Conservation (phyloP, 1,140 invertebrate genomes). For the Heliconius hewitsoni region DNA sequence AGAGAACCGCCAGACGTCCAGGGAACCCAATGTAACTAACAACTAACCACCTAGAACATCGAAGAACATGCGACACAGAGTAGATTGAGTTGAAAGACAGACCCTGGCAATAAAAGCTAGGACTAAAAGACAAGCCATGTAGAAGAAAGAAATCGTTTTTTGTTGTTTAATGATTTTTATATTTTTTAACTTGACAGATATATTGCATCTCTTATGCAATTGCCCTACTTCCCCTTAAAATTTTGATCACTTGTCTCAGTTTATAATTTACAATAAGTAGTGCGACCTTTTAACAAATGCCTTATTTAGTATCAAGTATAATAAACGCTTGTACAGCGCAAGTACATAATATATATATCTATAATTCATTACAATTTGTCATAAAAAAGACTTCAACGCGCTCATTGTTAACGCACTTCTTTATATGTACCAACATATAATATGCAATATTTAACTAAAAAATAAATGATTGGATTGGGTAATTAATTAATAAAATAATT, state of each 20-base stretch:
- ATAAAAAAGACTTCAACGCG: slow-evolving; percentile 37
- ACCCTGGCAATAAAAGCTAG: too few species aligned
- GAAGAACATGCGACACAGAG: too few species aligned
- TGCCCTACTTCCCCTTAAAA: slow-evolving; percentile 22
- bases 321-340: slow-evolving; percentile 16
- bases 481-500: too few species aligned
- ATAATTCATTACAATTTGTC: slow-evolving; percentile 3
- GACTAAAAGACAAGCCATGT: too few species aligned
- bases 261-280: slow-evolving; percentile 42
- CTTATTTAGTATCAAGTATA: slow-evolving; percentile 42
- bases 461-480: not conserved
- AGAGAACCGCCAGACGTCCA: too few species aligned
- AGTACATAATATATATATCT: not conserved
- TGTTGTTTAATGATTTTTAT: slow-evolving; percentile 4
- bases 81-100: too few species aligned
- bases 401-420: not conserved
- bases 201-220: not conserved
- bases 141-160: too few species aligned
- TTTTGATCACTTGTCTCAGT: slow-evolving; percentile 29
- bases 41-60: too few species aligned
- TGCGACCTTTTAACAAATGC: slow-evolving; percentile 44
- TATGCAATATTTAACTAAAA: not conserved
- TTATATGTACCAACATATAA: not conserved
- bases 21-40: too few species aligned
- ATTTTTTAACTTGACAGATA: not conserved